A percentile compares a stretch with the other conserved stretches of the same genome.
Evolutionary conservation across 1,140 invertebrate species (phyloP).

Genomic region (Drosophila mauritiana): DNA sequence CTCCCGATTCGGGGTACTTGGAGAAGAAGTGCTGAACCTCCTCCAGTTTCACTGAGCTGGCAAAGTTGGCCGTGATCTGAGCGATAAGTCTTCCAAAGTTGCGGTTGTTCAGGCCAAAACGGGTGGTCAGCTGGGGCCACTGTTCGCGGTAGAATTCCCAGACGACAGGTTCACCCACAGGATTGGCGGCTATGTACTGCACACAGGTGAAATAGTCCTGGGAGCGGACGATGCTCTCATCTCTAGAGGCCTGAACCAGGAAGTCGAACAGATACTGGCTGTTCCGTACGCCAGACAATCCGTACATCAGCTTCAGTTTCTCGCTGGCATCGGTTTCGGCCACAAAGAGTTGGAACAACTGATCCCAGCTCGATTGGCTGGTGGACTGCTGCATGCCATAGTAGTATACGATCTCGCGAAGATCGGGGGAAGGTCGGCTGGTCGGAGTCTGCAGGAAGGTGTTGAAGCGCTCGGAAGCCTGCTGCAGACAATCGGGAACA

Average conservation of each 20-base stretch:
- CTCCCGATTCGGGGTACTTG: conserved; percentile 94
- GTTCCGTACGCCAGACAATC: conserved; percentile 88
- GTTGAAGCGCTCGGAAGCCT: conserved; percentile 86
- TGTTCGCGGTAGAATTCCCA: conserved; percentile 93
- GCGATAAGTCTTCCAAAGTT: conserved; percentile 91
- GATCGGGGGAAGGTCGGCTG: conserved; percentile 90
- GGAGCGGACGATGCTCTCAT: conserved; percentile 90
- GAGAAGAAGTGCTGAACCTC: conserved; percentile 92
- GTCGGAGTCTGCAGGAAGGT: conserved; percentile 85
- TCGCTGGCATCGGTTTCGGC: conserved; percentile 91
- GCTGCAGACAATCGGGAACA: conserved; percentile 86
- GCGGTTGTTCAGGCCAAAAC: conserved; percentile 93
- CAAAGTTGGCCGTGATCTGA: conserved; percentile 88
- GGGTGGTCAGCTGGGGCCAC: conserved; percentile 89
- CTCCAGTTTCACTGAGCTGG: conserved; percentile 88
- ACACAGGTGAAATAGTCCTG: conserved; percentile 94
- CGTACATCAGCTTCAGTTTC: conserved; percentile 89
- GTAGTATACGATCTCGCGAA: conserved; percentile 89
- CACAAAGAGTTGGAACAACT: conserved; percentile 89
- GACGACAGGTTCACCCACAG: conserved; percentile 89
- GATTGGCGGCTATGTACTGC: conserved; percentile 89
- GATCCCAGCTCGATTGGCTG: conserved; percentile 89
- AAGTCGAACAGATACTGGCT: conserved; percentile 87
- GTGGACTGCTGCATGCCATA: conserved; percentile 86
- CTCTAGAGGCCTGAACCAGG: conserved; percentile 87